These are phyloP conservation scores for Petroica traversi DNA, from an alignment of 2,113 vertebrate genomes.

Conservation along the genomic window DNA sequence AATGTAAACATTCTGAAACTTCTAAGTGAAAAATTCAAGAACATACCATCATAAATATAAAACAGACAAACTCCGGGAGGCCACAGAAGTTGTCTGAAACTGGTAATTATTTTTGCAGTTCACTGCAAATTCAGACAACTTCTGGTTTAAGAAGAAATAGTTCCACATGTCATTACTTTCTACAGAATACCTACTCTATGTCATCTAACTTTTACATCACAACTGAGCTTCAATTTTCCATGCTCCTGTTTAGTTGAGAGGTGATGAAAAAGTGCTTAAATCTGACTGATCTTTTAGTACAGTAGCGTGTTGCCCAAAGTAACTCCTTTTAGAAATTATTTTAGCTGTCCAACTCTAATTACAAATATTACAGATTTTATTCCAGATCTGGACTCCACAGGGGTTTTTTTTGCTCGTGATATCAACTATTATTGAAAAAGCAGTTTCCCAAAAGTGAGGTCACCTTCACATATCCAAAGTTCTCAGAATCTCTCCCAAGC, in stretches of 20 bases:
- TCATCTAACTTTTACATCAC: not conserved
- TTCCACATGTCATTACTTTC: not conserved
- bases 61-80: not conserved
- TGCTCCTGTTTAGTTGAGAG: not conserved
- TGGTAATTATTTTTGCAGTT: no score
- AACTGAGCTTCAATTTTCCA: not conserved
- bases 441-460: not conserved
- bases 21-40: not conserved
- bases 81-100: not conserved
- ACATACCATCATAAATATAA: not conserved
- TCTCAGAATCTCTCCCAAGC: not conserved
- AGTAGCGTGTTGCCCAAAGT: not conserved
- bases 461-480: not conserved
- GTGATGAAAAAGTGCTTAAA: not conserved
- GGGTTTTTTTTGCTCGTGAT: not conserved
- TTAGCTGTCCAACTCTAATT: not conserved
- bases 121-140: constrained; percentile 3
- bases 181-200: not conserved
- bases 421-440: not conserved
- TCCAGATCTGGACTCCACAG: not conserved
- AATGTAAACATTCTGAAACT: not conserved
- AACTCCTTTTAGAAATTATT: not conserved
- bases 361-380: not conserved
- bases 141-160: not conserved
- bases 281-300: not conserved